Evolutionary conservation across 2,113 vertebrate genomes (phyloP), one percentile per base, ranked within the genome.

Genomic region (Xenus cinereus): DNA sequence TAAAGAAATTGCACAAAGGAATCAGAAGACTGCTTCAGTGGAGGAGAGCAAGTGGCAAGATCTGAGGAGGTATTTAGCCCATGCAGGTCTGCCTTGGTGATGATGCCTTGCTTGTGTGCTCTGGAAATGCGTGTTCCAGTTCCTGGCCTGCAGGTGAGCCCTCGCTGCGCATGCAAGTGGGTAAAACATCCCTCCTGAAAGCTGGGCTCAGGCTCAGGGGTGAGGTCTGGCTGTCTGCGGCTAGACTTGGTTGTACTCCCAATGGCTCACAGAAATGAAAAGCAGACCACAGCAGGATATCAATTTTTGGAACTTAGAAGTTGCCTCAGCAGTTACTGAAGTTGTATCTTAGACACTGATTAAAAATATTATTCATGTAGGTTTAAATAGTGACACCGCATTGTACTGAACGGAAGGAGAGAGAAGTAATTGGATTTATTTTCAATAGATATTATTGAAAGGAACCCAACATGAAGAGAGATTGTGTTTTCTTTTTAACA

Each of bases 21-120:
- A 78, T 45, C 15, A 39, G 9, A n/a, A 84, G 57, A 12, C 32
- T 5, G 9, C 14, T 6, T 67, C 0, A 1, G 2, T 89, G 14
- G 9, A 81, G 33, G 19, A 87, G 39, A 50, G 67, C 1, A 14
- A 48, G 6, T 2, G 2, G 39, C 3, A 3, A 35, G 14, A 17
- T 32, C 1, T 50, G 50, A 45, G 8, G 30, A 73, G 9, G 4
- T 28, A 16, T 53, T 81, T 45, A 37, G 66, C 7, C 4, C 8
- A 10, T 0, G 2, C 6, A n/a, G 14, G 8, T 59, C 39, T 57
- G 12, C 35, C 43, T 17, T 48, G 11, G 39, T 10, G 10, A 5
- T 14, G 27, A 30, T 26, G 26, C 35, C 46, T 73, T 0, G 0
- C 46, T 76, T 0, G 0, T 0, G 0, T 46, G 7, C 43, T 53